Evolutionary conservation across 2,113 vertebrate genomes (phyloP), one percentile per base, ranked within the genome.

Genomic region (Empidonax alnorum): DNA sequence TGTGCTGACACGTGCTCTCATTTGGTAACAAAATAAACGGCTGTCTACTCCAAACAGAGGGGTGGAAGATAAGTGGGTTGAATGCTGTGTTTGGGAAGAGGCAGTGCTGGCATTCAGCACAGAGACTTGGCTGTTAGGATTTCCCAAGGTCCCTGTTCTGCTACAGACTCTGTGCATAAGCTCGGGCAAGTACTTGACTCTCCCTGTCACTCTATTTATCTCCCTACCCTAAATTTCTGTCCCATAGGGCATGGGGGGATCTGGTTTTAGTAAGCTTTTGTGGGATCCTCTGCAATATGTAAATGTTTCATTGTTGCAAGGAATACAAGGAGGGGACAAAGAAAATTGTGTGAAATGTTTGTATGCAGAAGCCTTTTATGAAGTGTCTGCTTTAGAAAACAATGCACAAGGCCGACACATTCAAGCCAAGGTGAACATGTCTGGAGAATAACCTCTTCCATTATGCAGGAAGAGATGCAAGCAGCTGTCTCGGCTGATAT

Each of bases 131-230:
- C 28, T 69, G 9, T 41, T 46, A 20, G 33, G 27, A 41, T 63
- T 83, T 75, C 33, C 67, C 30, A 53, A 87, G 20, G 27, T 63
- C n/a, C 18, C 12, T 35, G 9, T 20, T 56, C 50, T 67, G 35
- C 30, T 77, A 16, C 9, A 69, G 24, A 39, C 7, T 67, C 47
- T 5, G 0, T 69, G n/a, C 0, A 0, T 46, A 27, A 74, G 1
- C 12, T 41, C 44, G 24, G 21, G 30, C n/a, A n/a, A 81, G 8
- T 42, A 24, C 62, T 37, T 20, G 18, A 19, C 30, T 77, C n/a
- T 30, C 39, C 42, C 7, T 33, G 21, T 63, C 61, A 39, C 10
- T 10, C 10, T 30, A 3, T 58, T 95, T 44, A 30, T 49, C 5
- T 68, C 14, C 18, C 19, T 53, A 0, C 41, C n/a, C n/a, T 63